Conservation (phyloP, 2,797 vertebrate species). For the Lithobates sylvaticus region DNA sequence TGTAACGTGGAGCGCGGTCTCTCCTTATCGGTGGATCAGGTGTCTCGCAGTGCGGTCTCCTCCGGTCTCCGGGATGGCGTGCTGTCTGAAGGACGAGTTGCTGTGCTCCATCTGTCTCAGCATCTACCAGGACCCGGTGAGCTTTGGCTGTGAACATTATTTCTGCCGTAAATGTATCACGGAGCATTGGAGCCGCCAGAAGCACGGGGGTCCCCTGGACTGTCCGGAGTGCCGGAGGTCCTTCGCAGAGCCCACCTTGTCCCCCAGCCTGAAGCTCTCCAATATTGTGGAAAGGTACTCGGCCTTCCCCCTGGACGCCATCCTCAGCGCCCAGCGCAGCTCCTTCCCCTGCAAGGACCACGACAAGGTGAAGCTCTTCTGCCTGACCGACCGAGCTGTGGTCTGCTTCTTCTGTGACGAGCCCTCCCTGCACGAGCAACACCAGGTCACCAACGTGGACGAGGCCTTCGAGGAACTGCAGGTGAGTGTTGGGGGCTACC, state of each 20-base stretch:
- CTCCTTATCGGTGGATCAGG: no score
- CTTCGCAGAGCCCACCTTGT: slow-evolving; percentile 90
- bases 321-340: slow-evolving; percentile 90
- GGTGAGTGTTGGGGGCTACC: slow-evolving; percentile 73
- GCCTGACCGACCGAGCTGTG: slow-evolving; percentile 91
- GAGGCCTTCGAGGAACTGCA: slow-evolving; percentile 97
- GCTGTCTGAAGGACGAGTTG: slow-evolving; percentile 97
- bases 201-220: slow-evolving; percentile 87
- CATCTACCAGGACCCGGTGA: slow-evolving; percentile 97
- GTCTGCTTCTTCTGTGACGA: slow-evolving; percentile 98
- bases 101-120: slow-evolving; percentile 98
- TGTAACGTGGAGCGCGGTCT: no score
- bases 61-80: slow-evolving; percentile 80
- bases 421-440: slow-evolving; percentile 93
- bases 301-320: slow-evolving; percentile 94
- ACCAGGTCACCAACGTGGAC: slow-evolving; percentile 95
- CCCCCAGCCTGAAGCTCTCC: slow-evolving; percentile 95
- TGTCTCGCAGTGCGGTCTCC: no score
- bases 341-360: slow-evolving; percentile 94
- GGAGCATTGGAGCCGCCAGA: slow-evolving; percentile 96
- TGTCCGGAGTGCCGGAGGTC: slow-evolving; percentile 95
- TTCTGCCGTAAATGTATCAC: slow-evolving; percentile 98
- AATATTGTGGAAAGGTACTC: slow-evolving; percentile 98
- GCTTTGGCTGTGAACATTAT: slow-evolving; percentile 97
- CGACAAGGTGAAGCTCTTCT: slow-evolving; percentile 98